phyloP scores from a whole-genome alignment of 2,113 vertebrate genomes.

The Egretta garzetta region DNA sequence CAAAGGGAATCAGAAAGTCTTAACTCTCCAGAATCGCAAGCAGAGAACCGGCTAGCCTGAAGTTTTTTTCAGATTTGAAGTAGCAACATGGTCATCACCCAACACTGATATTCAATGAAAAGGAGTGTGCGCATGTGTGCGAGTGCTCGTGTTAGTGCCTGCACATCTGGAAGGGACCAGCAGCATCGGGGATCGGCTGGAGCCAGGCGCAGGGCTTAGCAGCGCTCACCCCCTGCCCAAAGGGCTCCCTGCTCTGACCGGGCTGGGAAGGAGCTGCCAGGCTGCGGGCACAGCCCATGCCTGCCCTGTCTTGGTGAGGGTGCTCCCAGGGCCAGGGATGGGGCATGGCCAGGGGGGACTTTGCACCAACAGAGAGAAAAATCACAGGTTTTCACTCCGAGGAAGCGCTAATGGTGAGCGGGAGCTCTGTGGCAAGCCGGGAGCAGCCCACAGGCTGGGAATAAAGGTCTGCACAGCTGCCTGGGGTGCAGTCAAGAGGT shows the following conservation, averaged over 20 bases:
- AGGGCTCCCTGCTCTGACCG: rapidly evolving
- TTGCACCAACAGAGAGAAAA: not conserved
- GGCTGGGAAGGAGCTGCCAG: not conserved
- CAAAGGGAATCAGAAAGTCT: not conserved
- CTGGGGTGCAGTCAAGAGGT: rapidly evolving
- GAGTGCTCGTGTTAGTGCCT: rapidly evolving
- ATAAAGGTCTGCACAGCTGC: not conserved
- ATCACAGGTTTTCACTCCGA: rapidly evolving
- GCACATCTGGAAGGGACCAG: not conserved
- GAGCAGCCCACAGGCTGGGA: not conserved
- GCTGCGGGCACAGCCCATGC: not conserved
- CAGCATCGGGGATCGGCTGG: not conserved
- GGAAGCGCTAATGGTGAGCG: not conserved
- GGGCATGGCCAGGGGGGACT: not conserved
- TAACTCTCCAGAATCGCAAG: not conserved
- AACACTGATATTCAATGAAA: not conserved
- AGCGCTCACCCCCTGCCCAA: rapidly evolving
- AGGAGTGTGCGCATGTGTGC: rapidly evolving
- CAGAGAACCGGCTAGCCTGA: not conserved
- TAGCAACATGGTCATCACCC: rapidly evolving
- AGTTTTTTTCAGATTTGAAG: not conserved
- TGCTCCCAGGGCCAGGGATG: not conserved
- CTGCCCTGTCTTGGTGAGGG: not conserved
- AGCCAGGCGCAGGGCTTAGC: rapidly evolving
- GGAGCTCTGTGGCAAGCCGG: not conserved